phyloP scores from a whole-genome alignment of 2,797 vertebrate genomes.

The Telmatherina bonti region DNA sequence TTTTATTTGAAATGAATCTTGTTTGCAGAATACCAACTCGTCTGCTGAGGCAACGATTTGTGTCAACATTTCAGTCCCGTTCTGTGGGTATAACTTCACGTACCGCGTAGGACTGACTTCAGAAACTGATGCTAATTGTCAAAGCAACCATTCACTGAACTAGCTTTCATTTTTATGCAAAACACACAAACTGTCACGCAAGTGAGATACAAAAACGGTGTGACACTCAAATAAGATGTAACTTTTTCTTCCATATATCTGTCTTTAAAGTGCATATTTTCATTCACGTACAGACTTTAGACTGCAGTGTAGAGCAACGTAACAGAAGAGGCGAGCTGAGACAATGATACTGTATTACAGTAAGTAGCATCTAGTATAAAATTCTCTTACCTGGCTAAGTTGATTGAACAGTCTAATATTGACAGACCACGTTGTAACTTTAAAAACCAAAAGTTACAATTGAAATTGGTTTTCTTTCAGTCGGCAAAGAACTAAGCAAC shows the following conservation, averaged over 20 bases:
- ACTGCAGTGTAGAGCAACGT: slow-evolving; percentile 75
- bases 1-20: slow-evolving; percentile 20
- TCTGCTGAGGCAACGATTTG: slow-evolving; percentile 16
- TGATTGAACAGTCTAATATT: background rate
- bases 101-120: slow-evolving; percentile 42
- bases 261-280: slow-evolving; percentile 91
- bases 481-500: background rate
- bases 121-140: slow-evolving; percentile 18
- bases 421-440: background rate
- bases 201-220: slow-evolving; percentile 72
- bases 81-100: slow-evolving; percentile 33
- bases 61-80: slow-evolving; percentile 31
- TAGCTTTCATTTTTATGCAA: slow-evolving; percentile 11
- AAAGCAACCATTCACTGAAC: background rate
- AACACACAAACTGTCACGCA: slow-evolving; percentile 37
- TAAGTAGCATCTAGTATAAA: background rate
- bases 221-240: slow-evolving; percentile 42
- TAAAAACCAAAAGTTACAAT: background rate
- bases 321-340: slow-evolving; percentile 64
- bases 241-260: slow-evolving; percentile 49
- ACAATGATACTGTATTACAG: background rate
- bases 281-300: slow-evolving; percentile 71
- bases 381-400: too few species aligned
- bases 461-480: background rate
- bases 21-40: slow-evolving; percentile 17